phyloP scores from a whole-genome alignment of 2,113 vertebrate species.

The Hymenochirus boettgeri region DNA sequence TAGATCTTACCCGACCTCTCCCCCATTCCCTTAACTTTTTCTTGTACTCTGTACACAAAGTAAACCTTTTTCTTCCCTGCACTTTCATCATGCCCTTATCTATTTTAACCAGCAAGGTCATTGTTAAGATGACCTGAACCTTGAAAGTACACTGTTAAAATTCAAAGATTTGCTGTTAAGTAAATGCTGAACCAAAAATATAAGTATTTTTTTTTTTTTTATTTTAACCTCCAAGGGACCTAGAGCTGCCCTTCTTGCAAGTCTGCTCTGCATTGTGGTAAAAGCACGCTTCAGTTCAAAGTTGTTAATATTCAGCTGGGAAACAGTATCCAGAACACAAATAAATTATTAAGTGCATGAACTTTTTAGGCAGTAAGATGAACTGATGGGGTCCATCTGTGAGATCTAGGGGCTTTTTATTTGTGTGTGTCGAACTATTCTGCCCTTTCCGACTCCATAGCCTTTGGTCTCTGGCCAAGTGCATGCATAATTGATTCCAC shows the following conservation, averaged over 20 bases:
- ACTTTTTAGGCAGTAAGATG: slow-evolving; percentile 99
- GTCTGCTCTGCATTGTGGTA: slow-evolving; percentile 77
- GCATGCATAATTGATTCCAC: slow-evolving; percentile 98
- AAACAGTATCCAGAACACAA: slow-evolving; percentile 98
- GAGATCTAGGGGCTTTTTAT: slow-evolving; percentile 83
- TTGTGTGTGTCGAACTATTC: slow-evolving; percentile 73
- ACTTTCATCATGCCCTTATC: neutral
- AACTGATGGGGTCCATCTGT: slow-evolving; percentile 97
- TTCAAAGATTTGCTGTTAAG: neutral
- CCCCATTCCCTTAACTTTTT: too few relatives aligned
- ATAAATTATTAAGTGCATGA: slow-evolving; percentile 99
- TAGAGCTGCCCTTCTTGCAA: slow-evolving; percentile 71
- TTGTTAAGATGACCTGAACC: neutral
- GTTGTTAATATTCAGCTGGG: slow-evolving; percentile 99
- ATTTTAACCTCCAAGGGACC: slow-evolving; percentile 71
- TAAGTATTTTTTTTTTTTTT: neutral
- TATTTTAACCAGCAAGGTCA: neutral
- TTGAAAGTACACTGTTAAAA: neutral
- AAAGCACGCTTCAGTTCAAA: slow-evolving; percentile 93
- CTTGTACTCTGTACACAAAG: too few relatives aligned
- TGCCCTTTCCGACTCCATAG: slow-evolving; percentile 86
- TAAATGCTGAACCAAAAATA: neutral
- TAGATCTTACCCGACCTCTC: too few relatives aligned
- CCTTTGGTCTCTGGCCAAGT: slow-evolving; percentile 93
- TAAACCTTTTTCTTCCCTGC: neutral